Evolutionary conservation across 64 coral and sea anemone species (phyloP).

Genomic region (Pocillopora damicornis): DNA sequence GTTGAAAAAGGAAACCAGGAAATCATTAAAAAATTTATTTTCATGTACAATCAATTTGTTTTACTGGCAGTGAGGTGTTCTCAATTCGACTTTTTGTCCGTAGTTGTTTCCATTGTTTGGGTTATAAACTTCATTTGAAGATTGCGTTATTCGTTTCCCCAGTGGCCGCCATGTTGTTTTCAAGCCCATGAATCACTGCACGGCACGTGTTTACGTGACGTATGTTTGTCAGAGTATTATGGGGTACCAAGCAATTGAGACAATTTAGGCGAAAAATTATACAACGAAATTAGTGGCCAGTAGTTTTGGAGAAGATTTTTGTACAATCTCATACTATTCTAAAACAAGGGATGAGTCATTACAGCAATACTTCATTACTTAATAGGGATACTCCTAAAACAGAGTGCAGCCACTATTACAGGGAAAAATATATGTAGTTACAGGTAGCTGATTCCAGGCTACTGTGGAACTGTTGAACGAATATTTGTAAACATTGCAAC

Average conservation of each 20-base stretch:
- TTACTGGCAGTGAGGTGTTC: background rate
- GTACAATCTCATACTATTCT: background rate
- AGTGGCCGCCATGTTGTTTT: slow-evolving; percentile 22
- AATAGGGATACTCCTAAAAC: too few species aligned
- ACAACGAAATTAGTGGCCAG: background rate
- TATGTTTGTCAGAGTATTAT: background rate
- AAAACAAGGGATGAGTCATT: background rate
- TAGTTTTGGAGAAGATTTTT: background rate
- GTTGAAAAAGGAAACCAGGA: background rate
- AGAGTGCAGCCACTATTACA: too few species aligned
- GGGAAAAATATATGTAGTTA: too few species aligned
- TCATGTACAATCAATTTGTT: background rate
- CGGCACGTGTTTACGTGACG: background rate
- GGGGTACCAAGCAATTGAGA: background rate
- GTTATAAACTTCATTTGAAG: background rate
- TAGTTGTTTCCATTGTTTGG: background rate
- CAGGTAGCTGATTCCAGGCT: too few species aligned
- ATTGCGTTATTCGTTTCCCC: background rate
- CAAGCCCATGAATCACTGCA: slow-evolving; percentile 5
- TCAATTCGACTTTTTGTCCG: background rate
- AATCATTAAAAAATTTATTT: background rate
- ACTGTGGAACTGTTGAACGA: too few species aligned
- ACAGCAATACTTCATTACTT: background rate
- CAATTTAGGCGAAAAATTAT: background rate
- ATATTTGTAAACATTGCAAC: too few species aligned